A percentile compares a stretch with the other conserved stretches of the same genome.
These are phyloP conservation scores for Girardinus metallicus DNA, from an alignment of 2,797 vertebrate genomes.

Conservation along the genomic window DNA sequence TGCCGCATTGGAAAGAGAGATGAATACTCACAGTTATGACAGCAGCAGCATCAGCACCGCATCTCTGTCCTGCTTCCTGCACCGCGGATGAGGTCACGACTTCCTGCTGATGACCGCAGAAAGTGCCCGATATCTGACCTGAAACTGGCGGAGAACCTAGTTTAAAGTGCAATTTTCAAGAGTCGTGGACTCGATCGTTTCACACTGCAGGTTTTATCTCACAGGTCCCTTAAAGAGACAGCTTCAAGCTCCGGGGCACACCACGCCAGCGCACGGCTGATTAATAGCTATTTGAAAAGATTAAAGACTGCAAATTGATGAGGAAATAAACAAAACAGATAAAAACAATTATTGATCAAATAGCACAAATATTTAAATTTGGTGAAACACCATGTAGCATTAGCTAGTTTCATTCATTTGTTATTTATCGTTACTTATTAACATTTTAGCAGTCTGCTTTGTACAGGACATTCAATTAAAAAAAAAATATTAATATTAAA, in stretches of 20 bases:
- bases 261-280: background rate
- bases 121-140: background rate
- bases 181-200: conserved; percentile 48
- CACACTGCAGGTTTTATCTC: conserved; percentile 69
- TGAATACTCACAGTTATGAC: conserved; percentile 44
- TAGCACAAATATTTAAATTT: background rate
- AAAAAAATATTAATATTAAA: too few species aligned
- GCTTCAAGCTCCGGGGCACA: conserved; percentile 22
- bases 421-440: background rate
- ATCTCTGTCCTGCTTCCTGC: conserved; percentile 46
- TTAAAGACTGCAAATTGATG: background rate
- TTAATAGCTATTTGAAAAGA: background rate
- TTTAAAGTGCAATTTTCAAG: conserved; percentile 10
- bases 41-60: conserved; percentile 55
- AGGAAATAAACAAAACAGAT: background rate
- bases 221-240: conserved; percentile 75
- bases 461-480: background rate
- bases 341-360: background rate
- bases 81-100: background rate
- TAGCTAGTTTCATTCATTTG: background rate
- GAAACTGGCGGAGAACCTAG: background rate
- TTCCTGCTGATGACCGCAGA: conserved; percentile 16
- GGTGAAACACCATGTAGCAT: background rate
- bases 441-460: background rate
- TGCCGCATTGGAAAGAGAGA: conserved; percentile 64